Evolutionary conservation across 2,113 vertebrate species (phyloP), one percentile per base, ranked within the genome.

Genomic region (Morone saxatilis): DNA sequence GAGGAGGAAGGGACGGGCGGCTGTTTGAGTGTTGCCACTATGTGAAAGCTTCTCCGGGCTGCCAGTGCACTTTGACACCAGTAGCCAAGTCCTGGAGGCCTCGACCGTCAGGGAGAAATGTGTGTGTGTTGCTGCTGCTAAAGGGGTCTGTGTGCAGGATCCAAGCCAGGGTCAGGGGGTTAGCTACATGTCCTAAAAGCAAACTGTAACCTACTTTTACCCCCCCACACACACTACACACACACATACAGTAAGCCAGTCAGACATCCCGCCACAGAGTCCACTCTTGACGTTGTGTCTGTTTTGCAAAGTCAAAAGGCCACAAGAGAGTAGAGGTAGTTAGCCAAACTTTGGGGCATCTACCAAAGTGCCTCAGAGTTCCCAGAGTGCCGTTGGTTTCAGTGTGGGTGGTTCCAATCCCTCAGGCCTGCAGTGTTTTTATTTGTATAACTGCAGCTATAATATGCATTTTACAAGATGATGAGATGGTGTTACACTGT

Each of bases 161-260:
- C 88, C 82, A 78, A 88, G 91, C 92, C 93, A 89, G 90, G 94
- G 94, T 95, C 90, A 87, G 4, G 13, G 72, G 91, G 94, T 91
- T 45, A 71, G 82, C 81, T 90, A 66, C 76, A 91, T 92, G 93
- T 96, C 94, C 94, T 92, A 87, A 92, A 93, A 95, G 91, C 94
- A 94, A 94, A 95, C 81, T 87, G 79, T 93, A 95, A 93, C 95
- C 95, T 92, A 94, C 84, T 94, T 95, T 91, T 86, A 67, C 63
- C 53, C 68, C 13, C 66, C 19, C 53, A 38, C 25, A 57, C 31
- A n/a, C 83, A 40, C 71, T 31, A 41, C 70, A 25, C 67, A 48
- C 50, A 40, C 68, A 40, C 45, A 47, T 20, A 45, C 60, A 60
- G 54, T 7, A 22, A 83, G 56, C 36, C 80, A 76, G 69, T 43